These are phyloP conservation scores for Sporophila hypoxantha DNA, from an alignment of 2,113 vertebrate genomes.

Conservation along the genomic window DNA sequence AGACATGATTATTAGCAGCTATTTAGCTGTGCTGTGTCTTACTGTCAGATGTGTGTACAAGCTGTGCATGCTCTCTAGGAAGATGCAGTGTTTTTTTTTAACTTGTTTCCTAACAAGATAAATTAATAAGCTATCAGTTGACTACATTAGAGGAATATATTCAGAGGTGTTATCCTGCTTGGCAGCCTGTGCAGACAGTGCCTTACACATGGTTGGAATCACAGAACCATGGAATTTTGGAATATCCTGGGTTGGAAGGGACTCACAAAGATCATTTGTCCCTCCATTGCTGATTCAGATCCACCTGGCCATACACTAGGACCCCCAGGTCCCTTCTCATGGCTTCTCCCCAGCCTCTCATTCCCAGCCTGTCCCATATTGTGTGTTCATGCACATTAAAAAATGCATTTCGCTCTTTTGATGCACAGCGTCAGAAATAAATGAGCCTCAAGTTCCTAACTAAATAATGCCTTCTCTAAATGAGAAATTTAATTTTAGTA, in stretches of 20 bases:
- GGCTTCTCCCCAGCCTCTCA: background rate
- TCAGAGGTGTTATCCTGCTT: background rate
- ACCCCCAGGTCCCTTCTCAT: background rate
- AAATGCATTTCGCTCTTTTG: background rate
- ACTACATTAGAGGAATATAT: background rate
- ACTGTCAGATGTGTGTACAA: background rate
- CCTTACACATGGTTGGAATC: background rate
- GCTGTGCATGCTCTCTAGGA: background rate
- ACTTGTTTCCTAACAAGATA: constrained; percentile 8
- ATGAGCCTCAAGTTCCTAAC: background rate
- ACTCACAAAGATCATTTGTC: background rate
- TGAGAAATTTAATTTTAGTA: constrained; percentile 14
- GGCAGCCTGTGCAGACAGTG: background rate
- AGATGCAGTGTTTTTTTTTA: background rate
- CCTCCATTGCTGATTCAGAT: background rate
- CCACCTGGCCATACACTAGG: background rate
- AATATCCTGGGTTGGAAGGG: background rate
- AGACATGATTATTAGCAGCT: background rate
- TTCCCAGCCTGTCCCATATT: background rate
- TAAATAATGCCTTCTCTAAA: constrained; percentile 19
- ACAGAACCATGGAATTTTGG: background rate
- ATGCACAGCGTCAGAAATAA: background rate
- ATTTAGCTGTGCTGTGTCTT: background rate
- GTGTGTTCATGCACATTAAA: background rate
- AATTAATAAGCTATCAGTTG: background rate